These are phyloP conservation scores for Plebejus argus DNA, from an alignment of 2,888 invertebrate species.

Conservation along the genomic window DNA sequence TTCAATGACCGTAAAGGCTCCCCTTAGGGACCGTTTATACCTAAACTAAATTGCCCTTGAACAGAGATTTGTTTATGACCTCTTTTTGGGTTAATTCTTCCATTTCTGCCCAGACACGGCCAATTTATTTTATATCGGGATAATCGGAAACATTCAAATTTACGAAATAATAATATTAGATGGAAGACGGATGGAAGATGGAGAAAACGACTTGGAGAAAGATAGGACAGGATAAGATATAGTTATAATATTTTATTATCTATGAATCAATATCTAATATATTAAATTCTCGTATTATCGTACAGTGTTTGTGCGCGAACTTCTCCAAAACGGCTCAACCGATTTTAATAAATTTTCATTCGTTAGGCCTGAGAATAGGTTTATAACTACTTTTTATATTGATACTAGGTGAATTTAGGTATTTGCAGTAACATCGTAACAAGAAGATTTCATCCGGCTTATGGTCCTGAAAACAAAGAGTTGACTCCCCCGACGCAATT, in stretches of 20 bases:
- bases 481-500: background rate
- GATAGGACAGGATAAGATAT: no score
- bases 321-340: no score
- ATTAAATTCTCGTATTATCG: no score
- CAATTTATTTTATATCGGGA: background rate
- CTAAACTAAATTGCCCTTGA: slow-evolving; percentile 11
- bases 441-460: background rate
- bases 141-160: background rate
- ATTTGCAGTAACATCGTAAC: background rate
- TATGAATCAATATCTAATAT: background rate
- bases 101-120: background rate
- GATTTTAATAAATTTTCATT: no score
- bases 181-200: no score
- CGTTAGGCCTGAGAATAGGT: no score
- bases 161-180: background rate
- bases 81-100: slow-evolving; percentile 16
- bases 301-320: no score
- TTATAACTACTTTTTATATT: no score
- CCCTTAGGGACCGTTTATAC: background rate
- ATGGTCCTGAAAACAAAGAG: background rate
- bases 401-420: no score
- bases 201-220: no score
- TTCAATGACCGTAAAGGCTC: slow-evolving; percentile 5
- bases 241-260: no score
- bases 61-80: slow-evolving; percentile 13